Evolutionary conservation across 2,888 invertebrate species (phyloP), one percentile per base, ranked within the genome.

Genomic region (Carabus problematicus): DNA sequence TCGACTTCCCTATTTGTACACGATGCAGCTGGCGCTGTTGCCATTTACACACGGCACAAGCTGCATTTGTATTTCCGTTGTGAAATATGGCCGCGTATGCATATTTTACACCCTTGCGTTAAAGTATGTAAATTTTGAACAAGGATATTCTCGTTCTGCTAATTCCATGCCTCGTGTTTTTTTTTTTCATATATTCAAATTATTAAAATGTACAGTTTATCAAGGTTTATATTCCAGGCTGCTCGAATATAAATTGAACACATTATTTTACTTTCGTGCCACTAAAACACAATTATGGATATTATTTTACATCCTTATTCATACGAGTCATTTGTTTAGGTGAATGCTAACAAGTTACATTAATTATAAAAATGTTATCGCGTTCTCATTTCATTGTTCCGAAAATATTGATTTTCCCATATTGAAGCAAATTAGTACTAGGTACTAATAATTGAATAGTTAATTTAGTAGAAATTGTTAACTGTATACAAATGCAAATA

Each of bases 241-340:
- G 59, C 29, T 59, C 43, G 59, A 59, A 59, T 42, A 43, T 58
- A 58, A 58, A 58, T 58, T 42, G 40, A 58, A 58, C 58, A 18
- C 43, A 41, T 41, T 58, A 40, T 58, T 40, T 41, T 58, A 58
- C 41, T 58, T 58, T 18, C 16, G 43, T 40, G 18, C 41, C 18
- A 43, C 43, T 58, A 18, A 42, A 58, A 39, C 58, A 12, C 14
- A 40, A 42, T 58, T 58, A 58, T 16, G 16, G 58, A 41, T 56
- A 52, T 18, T 52, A 47, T 12, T 16, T 52, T 52, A 1, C 14
- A 8, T 9, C 52, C 19, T 52, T 52, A 52, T 52, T 19, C 52
- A 2, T 19, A 14, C 52, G 19, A 1, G 9, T 3, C 16, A 14
- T 52, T 16, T 52, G 18, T 52, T 12, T 1, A 52, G 9, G n/a